These are phyloP conservation scores for Cnemophilus loriae DNA, from an alignment of 2,113 vertebrate genomes.

Conservation along the genomic window DNA sequence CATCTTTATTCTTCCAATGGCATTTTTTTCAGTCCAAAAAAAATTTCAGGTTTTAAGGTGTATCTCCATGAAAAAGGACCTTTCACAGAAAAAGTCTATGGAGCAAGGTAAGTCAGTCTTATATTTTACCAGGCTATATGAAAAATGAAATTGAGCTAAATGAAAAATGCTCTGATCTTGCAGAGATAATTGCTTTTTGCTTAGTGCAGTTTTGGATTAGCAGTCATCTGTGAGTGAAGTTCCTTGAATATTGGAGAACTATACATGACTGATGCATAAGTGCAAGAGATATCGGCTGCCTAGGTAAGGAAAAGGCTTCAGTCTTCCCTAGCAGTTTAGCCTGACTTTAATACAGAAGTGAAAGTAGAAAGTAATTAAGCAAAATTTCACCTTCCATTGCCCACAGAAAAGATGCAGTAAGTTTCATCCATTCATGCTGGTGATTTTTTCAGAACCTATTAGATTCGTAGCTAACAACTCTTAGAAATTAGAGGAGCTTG, in stretches of 20 bases:
- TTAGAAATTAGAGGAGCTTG: not conserved
- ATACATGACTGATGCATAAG: not conserved
- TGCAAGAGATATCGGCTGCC: not conserved
- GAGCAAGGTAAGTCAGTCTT: not conserved
- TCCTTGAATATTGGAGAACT: not conserved
- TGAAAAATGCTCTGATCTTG: not conserved
- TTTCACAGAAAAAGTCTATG: not conserved
- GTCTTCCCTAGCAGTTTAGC: not conserved
- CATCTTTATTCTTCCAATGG: not conserved
- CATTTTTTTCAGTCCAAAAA: not conserved
- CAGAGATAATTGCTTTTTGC: not conserved
- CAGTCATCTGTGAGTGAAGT: not conserved
- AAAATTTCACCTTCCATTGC: not conserved
- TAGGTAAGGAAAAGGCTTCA: not conserved
- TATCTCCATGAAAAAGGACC: not conserved
- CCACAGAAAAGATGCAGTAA: not conserved
- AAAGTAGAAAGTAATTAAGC: not conserved
- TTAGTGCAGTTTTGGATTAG: not conserved
- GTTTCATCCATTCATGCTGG: not conserved
- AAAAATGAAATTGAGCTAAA: not conserved
- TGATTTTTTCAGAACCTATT: not conserved
- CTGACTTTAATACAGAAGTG: not conserved
- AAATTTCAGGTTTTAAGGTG: not conserved
- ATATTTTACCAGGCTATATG: not conserved
- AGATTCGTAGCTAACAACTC: not conserved